A percentile compares a stretch with the other conserved stretches of the same genome.
Evolutionary conservation across 1,140 invertebrate genomes (phyloP).

Genomic region (Brachionus sp.): DNA sequence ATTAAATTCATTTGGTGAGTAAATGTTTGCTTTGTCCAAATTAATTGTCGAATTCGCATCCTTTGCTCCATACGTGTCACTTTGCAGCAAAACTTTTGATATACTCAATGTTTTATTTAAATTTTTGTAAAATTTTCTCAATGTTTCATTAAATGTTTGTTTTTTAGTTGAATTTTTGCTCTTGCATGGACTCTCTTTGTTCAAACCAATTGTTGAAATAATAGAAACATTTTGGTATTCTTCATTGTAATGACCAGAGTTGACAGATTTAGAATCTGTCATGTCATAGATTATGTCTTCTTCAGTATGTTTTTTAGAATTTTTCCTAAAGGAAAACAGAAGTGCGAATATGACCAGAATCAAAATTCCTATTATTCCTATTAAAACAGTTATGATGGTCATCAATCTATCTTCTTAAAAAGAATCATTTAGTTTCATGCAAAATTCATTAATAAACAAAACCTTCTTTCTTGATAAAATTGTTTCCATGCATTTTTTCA

Average conservation of each 20-base stretch:
- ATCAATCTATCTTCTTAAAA: conserved; percentile 8
- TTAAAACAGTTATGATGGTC: background rate
- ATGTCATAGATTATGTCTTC: conserved; percentile 24
- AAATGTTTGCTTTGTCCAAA: conserved; percentile 8
- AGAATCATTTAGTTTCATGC: background rate
- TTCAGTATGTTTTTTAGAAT: background rate
- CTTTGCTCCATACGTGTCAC: background rate
- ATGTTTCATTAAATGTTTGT: conserved; percentile 21
- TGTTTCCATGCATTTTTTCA: conserved; percentile 2
- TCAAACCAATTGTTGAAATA: conserved; percentile 6
- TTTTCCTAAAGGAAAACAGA: background rate
- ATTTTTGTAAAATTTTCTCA: conserved; percentile 27
- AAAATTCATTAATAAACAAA: no score
- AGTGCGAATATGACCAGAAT: conserved; percentile 15
- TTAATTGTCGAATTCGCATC: background rate
- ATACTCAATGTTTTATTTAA: background rate
- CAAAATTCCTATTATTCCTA: background rate
- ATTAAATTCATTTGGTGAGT: conserved; percentile 1
- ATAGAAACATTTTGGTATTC: conserved; percentile 37
- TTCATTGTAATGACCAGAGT: background rate
- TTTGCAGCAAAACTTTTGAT: background rate
- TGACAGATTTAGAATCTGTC: background rate
- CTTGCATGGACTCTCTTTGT: background rate
- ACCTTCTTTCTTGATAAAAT: conserved; percentile 24
- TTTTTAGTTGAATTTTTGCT: background rate